Base-by-base conservation (phyloP, 2,888 invertebrate species). In the Dynastes tityus region DNA sequence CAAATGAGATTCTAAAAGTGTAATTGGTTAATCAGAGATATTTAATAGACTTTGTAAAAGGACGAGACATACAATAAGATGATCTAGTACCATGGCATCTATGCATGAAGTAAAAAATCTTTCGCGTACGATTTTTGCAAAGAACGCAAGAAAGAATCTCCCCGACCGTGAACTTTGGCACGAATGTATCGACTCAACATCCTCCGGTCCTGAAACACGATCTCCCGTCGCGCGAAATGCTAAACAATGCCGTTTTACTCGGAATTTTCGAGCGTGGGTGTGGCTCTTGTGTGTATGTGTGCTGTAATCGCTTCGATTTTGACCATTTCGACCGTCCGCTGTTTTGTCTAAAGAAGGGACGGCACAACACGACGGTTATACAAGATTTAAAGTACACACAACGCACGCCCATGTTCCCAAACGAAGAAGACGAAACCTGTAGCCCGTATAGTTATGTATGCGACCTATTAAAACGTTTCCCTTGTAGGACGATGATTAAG, bases 121-220 rank as follows among this genome's bases (percentile, higher is more conserved):
- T 58, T 22, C 55, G 6, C 55, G 8, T 22, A 76, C 58, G 27
- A 76, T 70, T 45, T 76, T 75, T 70, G 49, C 75, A 22, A 55
- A 74, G 75, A 78, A 64, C 49, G 71, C 75, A 78, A 76, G 71
- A 78, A 79, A 11, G 45, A 45, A 45, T 45, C 8, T 58, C 16
- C 70, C 37, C 81, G 82, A 80, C 84, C 84, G 83, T 84, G 84
- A 84, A 83, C 84, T 84, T 84, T 83, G 83, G 78, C 84, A 82
- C 79, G 78, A 76, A 73, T 49, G 80, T 80, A 82, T 82, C 82
- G 82, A 79, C 73, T 80, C 79, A 81, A 79, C 82, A 75, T 82
- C 82, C 81, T 80, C 80, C 82, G 79, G 81, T 76, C 81, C 76
- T 78, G 83, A 83, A 83, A 83, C 82, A 79, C 77, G 82, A 83